Conservation (phyloP, 2,113 vertebrate species). For the Notothenia rossii region DNA sequence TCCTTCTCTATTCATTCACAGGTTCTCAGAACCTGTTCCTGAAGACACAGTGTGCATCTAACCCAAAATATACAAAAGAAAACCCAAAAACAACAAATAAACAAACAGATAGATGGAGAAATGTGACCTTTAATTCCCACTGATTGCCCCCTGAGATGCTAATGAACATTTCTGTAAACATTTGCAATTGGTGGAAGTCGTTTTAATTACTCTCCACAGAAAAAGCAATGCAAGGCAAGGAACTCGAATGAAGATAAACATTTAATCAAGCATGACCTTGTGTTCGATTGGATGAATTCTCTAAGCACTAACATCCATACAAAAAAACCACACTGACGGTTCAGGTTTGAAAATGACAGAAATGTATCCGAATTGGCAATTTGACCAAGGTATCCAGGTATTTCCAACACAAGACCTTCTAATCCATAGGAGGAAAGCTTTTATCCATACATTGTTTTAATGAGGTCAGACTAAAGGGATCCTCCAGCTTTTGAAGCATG, state of each 20-base stretch:
- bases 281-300: slow-evolving; percentile 72
- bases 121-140: slow-evolving; percentile 83
- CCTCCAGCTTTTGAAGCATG: slow-evolving; percentile 38
- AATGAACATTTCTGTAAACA: slow-evolving; percentile 84
- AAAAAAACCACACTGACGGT: slow-evolving; percentile 65
- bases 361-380: slow-evolving; percentile 64
- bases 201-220: slow-evolving; percentile 84
- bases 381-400: slow-evolving; percentile 59
- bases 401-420: slow-evolving; percentile 53
- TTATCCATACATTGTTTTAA: slow-evolving; percentile 70
- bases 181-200: slow-evolving; percentile 76
- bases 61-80: slow-evolving; percentile 41
- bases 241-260: slow-evolving; percentile 82
- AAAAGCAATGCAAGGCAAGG: slow-evolving; percentile 60
- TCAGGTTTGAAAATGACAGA: slow-evolving; percentile 64
- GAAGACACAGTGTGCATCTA: slow-evolving; percentile 53
- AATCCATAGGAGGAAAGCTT: slow-evolving; percentile 67
- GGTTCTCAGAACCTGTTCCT: slow-evolving; percentile 58
- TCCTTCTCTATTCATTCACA: slow-evolving; percentile 34
- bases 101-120: slow-evolving; percentile 73
- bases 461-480: slow-evolving; percentile 69
- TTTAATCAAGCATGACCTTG: slow-evolving; percentile 80
- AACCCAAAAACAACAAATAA: slow-evolving; percentile 32
- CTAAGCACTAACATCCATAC: slow-evolving; percentile 44
- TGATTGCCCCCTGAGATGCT: slow-evolving; percentile 78